These are phyloP conservation scores for Scolopax bukidnonensis DNA, from an alignment of 2,797 vertebrate genomes.

Conservation along the genomic window DNA sequence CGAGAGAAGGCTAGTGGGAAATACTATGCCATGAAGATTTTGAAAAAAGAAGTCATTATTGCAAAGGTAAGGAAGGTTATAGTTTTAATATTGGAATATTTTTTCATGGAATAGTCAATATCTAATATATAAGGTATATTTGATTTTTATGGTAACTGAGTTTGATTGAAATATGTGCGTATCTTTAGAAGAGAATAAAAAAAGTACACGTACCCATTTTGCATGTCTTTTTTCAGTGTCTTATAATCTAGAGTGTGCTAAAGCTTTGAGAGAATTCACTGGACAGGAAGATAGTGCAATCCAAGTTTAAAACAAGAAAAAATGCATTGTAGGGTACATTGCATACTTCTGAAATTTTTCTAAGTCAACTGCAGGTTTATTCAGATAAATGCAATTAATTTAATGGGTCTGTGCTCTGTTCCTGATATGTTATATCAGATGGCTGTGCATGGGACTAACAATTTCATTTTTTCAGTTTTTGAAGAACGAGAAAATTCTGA, in stretches of 20 bases:
- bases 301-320: not conserved
- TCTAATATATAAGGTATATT: not conserved
- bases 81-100: not conserved
- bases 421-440: not conserved
- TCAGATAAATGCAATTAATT: not conserved
- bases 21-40: slow-evolving; percentile 99
- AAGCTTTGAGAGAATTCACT: not conserved
- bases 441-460: not conserved
- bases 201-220: not conserved
- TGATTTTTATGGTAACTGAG: not conserved
- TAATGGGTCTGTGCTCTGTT: not conserved
- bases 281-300: not conserved
- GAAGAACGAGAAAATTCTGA: not conserved
- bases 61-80: slow-evolving; percentile 86
- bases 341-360: not conserved
- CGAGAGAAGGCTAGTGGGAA: slow-evolving; percentile 98
- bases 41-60: slow-evolving; percentile 98
- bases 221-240: not conserved
- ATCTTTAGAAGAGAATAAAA: not conserved
- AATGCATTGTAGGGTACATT: not conserved
- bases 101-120: not conserved
- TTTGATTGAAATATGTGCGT: not conserved
- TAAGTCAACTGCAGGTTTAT: not conserved
- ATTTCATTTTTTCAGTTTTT: not conserved
- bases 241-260: not conserved